Conservation (phyloP, 30 jellyfish, hydroid and myxozoan species). For the Haliclystus octoradiatus region DNA sequence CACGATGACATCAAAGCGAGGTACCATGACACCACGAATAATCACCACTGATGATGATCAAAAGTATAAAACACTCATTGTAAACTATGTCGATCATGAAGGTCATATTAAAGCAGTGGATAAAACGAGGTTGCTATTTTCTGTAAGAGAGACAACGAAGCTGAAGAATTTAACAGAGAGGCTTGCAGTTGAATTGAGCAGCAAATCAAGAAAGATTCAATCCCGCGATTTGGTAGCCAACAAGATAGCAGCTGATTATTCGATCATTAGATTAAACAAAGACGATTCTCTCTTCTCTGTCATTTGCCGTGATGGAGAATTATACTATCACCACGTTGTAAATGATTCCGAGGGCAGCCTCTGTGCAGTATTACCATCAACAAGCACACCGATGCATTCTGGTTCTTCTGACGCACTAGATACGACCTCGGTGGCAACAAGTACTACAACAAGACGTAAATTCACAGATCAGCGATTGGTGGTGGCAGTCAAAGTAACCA, state of each 20-base stretch:
- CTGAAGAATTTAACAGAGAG: background rate
- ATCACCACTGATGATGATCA: background rate
- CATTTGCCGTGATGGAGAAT: background rate
- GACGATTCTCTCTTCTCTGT: background rate
- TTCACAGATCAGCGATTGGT: background rate
- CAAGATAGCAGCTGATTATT: background rate
- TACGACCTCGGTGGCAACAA: background rate
- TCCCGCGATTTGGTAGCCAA: background rate
- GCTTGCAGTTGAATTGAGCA: background rate
- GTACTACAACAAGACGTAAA: background rate
- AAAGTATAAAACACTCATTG: background rate
- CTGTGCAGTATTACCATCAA: background rate
- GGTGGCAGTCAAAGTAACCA: background rate
- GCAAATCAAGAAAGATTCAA: background rate
- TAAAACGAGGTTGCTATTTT: background rate
- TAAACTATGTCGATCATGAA: background rate
- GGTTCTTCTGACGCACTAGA: background rate
- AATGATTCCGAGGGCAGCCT: background rate
- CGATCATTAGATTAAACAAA: background rate
- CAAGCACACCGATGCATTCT: background rate
- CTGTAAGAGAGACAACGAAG: background rate
- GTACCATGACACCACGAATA: too few species aligned
- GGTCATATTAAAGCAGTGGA: background rate
- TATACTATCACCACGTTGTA: background rate
- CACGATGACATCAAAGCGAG: too few species aligned